Evolutionary conservation across 2,888 invertebrate species (phyloP).

Genomic region (Kuschelorhynchus macadamiae): DNA sequence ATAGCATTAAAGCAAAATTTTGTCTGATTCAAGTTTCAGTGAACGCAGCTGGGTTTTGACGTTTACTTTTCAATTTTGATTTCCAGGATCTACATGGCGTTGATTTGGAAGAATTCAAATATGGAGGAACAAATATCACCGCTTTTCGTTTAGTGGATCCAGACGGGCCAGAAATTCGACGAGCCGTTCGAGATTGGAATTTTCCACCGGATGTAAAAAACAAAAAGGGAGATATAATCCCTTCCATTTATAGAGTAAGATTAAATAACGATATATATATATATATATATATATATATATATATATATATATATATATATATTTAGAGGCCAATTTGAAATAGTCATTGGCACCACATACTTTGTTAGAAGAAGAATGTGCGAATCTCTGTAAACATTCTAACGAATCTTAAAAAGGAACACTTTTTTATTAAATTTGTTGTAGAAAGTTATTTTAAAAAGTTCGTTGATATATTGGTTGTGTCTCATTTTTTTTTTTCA

Average conservation of each 20-base stretch:
- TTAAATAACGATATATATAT: too few species aligned
- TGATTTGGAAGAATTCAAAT: conserved; percentile 93
- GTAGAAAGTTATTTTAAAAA: too few species aligned
- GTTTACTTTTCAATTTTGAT: too few species aligned
- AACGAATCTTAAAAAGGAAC: too few species aligned
- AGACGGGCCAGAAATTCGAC: conserved; percentile 82
- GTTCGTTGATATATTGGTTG: not conserved
- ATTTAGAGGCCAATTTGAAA: not conserved
- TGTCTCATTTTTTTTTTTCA: too few species aligned
- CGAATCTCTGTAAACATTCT: too few species aligned
- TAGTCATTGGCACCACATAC: too few species aligned
- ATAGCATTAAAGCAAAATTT: too few species aligned
- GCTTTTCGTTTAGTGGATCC: conserved; percentile 92
- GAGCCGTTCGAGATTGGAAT: conserved; percentile 85
- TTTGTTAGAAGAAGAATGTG: too few species aligned
- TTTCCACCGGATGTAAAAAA: conserved; percentile 73
- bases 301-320: not conserved
- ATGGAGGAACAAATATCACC: conserved; percentile 96
- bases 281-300: not conserved
- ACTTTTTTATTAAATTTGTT: too few species aligned
- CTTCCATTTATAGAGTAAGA: conserved; percentile 55
- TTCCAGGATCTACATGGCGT: conserved; percentile 91
- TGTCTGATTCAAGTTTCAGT: too few species aligned
- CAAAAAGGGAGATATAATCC: conserved; percentile 57
- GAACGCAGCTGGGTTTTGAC: too few species aligned